These are phyloP conservation scores for Noctua pronuba DNA, from an alignment of 2,888 invertebrate genomes.

Conservation along the genomic window DNA sequence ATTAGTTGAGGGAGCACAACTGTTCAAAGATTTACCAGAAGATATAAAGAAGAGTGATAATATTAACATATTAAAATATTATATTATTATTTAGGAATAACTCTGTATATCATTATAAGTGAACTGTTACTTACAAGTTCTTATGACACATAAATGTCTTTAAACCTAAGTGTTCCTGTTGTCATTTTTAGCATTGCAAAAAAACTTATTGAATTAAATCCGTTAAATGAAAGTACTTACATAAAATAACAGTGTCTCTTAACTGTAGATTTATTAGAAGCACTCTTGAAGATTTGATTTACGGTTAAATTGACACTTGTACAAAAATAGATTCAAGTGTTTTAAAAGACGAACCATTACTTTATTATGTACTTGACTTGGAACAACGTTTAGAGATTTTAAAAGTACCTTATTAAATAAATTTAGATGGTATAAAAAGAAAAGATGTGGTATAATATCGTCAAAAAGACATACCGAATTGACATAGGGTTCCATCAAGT, in stretches of 20 bases:
- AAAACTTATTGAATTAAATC: not conserved
- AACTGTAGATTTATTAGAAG: conserved; percentile 23
- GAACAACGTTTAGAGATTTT: conserved; percentile 7
- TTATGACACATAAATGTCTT: too few relatives aligned
- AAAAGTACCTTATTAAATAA: conserved; percentile 19
- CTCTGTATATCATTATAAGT: too few relatives aligned
- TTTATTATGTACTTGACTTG: conserved; percentile 23
- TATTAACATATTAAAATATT: too few relatives aligned
- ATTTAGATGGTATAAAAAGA: not conserved
- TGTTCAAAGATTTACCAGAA: too few relatives aligned
- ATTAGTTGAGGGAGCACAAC: too few relatives aligned
- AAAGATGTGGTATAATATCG: not conserved
- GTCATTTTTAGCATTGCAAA: not conserved
- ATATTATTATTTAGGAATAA: too few relatives aligned
- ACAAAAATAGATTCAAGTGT: conserved; percentile 31
- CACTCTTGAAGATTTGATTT: conserved; percentile 38
- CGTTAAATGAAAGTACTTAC: not conserved
- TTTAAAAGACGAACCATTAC: conserved; percentile 30
- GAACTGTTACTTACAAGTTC: too few relatives aligned
- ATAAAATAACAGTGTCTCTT: not conserved
- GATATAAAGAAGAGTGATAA: too few relatives aligned
- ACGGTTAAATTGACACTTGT: conserved; percentile 32
- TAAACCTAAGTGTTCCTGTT: not conserved
- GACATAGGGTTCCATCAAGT: not conserved
- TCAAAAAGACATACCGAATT: not conserved